Base-by-base conservation (phyloP, 2,113 vertebrate species). In the Rhinolophus ferrumequinum region DNA sequence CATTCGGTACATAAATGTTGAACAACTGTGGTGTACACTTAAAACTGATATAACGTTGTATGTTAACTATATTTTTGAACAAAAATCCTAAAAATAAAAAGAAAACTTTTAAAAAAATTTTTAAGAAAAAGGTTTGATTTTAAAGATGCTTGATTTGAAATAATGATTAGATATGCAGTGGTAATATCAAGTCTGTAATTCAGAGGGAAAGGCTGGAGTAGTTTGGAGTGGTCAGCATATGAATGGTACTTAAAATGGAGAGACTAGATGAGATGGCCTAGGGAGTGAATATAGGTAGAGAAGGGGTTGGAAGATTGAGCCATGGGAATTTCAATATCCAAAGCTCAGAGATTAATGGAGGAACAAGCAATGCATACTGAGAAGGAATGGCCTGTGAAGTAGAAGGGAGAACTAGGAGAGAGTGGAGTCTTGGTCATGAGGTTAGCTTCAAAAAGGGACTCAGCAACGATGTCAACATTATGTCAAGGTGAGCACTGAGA, bases 181-280 rank as follows among this genome's bases (percentile, higher is more conserved):
- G 47, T 58, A 30, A 19, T 6, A 3, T 35, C 38, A 19, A 58
- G 69, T 13, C 30, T 13, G 24, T 64, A 73, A 47, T 33, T 38
- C 6, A 12, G 19, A 38, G 26, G 62, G 1, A 30, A 26, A 26
- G 28, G 19, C 38, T 24, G 41, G 50, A 66, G 13, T 8, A 2
- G 18, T 24, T 28, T 15, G n/a, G 15, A 44, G 14, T 1, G 22
- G 3, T 50, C 30, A 56, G 33, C 0, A 2, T 8, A 3, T 10
- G 58, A 33, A 54, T 2, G 19, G 14, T 15, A 54, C 11, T 44
- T 15, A 28, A 47, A 8, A 4, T 3, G 11, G 11, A 82, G 16
- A 24, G 14, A 54, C 15, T 8, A 8, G 47, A 26, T 26, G 56
- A 72, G 22, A 19, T 6, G 24, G 30, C 44, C 38, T 50, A 41